Conservation (phyloP, 2,113 vertebrate species). For the Paradisaea rubra region DNA sequence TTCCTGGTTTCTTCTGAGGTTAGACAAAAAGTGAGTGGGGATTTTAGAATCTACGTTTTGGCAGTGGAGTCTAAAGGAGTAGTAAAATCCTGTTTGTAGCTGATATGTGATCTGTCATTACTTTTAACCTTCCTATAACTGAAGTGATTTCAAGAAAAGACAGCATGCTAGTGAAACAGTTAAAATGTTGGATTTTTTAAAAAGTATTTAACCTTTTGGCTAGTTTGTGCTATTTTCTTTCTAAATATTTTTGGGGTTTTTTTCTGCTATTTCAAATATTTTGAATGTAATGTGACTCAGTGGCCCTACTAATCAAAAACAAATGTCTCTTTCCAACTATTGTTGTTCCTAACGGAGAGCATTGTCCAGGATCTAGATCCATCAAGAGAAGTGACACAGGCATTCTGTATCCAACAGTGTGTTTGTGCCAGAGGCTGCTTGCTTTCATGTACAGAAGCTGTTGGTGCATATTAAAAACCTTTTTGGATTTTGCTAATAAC, state of each 20-base stretch:
- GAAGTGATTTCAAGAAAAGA: background rate
- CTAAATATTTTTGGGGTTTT: background rate
- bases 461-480: background rate
- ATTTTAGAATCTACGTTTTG: background rate
- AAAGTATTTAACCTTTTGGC: background rate
- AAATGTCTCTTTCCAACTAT: background rate
- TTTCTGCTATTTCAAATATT: background rate
- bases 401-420: background rate
- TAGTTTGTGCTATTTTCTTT: background rate
- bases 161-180: background rate
- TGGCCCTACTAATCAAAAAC: background rate
- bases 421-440: background rate
- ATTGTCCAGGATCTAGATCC: background rate
- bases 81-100: background rate
- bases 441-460: background rate
- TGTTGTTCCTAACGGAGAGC: background rate
- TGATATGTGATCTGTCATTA: background rate
- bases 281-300: background rate
- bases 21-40: background rate
- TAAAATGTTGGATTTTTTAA: background rate
- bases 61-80: background rate
- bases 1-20: background rate
- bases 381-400: background rate
- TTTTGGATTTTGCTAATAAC: background rate
- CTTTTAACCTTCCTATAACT: background rate